phyloP scores from a whole-genome alignment of 2,113 vertebrate genomes.

The Myanophis thanlyinensis region DNA sequence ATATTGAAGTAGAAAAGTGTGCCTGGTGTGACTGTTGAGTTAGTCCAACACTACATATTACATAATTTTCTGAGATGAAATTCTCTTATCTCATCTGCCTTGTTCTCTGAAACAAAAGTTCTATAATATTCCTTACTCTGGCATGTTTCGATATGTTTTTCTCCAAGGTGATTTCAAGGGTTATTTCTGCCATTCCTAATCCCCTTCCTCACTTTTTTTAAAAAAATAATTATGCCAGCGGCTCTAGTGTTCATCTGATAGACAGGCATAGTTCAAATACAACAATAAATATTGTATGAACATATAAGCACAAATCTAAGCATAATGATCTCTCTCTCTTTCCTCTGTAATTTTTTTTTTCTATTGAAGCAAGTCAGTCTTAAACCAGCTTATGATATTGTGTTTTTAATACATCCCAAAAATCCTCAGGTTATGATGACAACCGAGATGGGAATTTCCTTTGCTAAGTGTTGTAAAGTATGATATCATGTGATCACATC shows the following conservation, averaged over 20 bases:
- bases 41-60: neutral
- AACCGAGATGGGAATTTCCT: neutral
- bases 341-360: neutral
- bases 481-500: neutral
- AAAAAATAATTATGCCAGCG: neutral
- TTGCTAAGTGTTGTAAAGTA: too few species aligned
- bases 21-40: neutral
- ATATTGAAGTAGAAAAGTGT: neutral
- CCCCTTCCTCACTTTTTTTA: neutral
- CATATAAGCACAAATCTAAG: neutral
- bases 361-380: neutral
- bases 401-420: neutral
- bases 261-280: neutral
- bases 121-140: neutral
- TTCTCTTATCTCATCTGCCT: neutral
- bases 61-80: neutral
- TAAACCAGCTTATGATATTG: neutral
- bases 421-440: neutral
- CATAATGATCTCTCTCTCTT: neutral
- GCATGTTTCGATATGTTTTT: neutral
- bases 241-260: neutral
- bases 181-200: neutral
- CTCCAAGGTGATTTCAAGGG: neutral
- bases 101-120: neutral
- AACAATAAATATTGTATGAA: neutral